phyloP scores from a whole-genome alignment of 2,888 invertebrate genomes.

The Parnassius glacialis region DNA sequence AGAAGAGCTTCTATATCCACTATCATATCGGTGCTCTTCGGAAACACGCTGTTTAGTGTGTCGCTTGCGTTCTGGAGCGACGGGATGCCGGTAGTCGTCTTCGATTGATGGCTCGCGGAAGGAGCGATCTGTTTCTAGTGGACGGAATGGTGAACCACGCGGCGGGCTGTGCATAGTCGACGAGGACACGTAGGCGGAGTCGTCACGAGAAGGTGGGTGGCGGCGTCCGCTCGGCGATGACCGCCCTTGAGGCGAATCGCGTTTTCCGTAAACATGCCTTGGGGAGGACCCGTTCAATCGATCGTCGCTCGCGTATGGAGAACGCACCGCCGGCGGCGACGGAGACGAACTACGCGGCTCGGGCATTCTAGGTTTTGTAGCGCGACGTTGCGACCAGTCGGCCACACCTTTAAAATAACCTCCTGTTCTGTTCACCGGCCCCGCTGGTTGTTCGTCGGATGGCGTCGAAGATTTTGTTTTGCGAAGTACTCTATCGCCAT shows the following conservation, averaged over 20 bases:
- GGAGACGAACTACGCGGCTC: conserved; percentile 73
- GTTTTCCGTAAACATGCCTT: conserved; percentile 67
- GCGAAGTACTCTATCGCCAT: conserved; percentile 70
- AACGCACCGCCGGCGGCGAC: conserved; percentile 66
- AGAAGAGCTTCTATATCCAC: conserved; percentile 80
- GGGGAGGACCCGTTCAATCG: conserved; percentile 65
- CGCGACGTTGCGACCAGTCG: conserved; percentile 88
- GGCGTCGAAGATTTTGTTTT: conserved; percentile 79
- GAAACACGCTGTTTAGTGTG: conserved; percentile 78
- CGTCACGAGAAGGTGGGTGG: conserved; percentile 76
- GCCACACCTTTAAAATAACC: conserved; percentile 88
- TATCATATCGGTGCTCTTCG: conserved; percentile 78
- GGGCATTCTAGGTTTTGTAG: conserved; percentile 75
- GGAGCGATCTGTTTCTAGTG: conserved; percentile 66
- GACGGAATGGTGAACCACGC: conserved; percentile 75
- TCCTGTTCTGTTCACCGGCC: conserved; percentile 66
- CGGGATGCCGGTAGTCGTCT: conserved; percentile 78
- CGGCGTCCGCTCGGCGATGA: conserved; percentile 69
- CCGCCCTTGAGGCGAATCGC: conserved; percentile 69
- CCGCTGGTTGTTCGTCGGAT: conserved; percentile 72
- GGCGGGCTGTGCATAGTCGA: conserved; percentile 81
- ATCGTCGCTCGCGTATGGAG: conserved; percentile 68
- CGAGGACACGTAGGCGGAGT: conserved; percentile 80
- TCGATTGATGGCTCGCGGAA: conserved; percentile 77
- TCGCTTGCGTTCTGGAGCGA: conserved; percentile 85